Evolutionary conservation across 2,113 vertebrate genomes (phyloP).

Genomic region (Lota lota): DNA sequence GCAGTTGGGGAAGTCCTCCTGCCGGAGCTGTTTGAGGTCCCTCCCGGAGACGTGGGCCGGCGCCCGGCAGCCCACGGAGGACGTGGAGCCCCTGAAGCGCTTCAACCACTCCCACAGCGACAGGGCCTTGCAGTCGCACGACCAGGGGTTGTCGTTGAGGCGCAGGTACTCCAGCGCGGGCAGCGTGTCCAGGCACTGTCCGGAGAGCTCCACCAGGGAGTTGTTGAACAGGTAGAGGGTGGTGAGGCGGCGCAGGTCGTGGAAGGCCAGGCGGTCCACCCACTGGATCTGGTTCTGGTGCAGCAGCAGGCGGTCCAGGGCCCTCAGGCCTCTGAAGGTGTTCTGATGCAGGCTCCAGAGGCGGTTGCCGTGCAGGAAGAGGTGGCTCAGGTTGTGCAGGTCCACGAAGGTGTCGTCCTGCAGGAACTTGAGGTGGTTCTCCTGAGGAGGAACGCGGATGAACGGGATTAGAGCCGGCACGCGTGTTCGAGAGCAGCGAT

Average conservation of each 20-base stretch:
- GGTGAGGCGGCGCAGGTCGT: slow-evolving; percentile 91
- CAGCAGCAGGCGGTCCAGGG: slow-evolving; percentile 91
- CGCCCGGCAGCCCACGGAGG: slow-evolving; percentile 80
- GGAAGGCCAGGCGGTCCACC: slow-evolving; percentile 89
- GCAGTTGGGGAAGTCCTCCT: slow-evolving; percentile 86
- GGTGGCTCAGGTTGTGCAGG: slow-evolving; percentile 96
- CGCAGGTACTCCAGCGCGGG: slow-evolving; percentile 92
- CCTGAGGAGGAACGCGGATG: slow-evolving; percentile 56
- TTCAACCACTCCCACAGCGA: slow-evolving; percentile 97
- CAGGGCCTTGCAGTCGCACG: slow-evolving; percentile 88
- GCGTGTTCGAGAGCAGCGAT: too few species aligned
- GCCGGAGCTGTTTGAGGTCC: slow-evolving; percentile 86
- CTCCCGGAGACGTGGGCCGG: slow-evolving; percentile 77
- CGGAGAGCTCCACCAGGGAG: slow-evolving; percentile 87
- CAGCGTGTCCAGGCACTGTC: slow-evolving; percentile 86
- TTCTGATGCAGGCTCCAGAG: slow-evolving; percentile 93
- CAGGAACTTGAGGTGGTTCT: slow-evolving; percentile 93
- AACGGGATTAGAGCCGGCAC: not conserved
- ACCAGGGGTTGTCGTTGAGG: slow-evolving; percentile 96
- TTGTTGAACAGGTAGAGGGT: slow-evolving; percentile 98
- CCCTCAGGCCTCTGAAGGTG: slow-evolving; percentile 90
- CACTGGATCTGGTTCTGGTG: slow-evolving; percentile 96
- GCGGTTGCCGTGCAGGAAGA: slow-evolving; percentile 96
- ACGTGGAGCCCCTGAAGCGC: slow-evolving; percentile 90
- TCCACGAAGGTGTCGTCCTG: slow-evolving; percentile 95